Conservation (phyloP, 2,113 vertebrate genomes). For the Caretta caretta region DNA sequence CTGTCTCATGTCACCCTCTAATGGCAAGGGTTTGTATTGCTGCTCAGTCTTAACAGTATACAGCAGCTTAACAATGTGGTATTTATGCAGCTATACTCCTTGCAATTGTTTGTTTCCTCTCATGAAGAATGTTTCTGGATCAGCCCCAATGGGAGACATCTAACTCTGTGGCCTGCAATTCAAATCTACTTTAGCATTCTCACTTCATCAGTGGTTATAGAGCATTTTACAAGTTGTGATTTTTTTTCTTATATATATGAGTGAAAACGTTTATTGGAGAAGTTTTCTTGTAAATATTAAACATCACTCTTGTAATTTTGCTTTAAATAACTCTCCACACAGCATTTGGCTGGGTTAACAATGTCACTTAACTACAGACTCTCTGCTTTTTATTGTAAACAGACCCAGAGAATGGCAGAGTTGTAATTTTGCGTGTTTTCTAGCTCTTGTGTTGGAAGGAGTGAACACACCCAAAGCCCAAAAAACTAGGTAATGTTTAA, state of each 20-base stretch:
- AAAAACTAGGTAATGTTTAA: neutral
- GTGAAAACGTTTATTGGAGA: neutral
- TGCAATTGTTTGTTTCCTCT: slow-evolving; percentile 7
- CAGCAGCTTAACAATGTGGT: slow-evolving; percentile 17
- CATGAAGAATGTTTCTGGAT: neutral
- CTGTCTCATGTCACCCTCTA: neutral
- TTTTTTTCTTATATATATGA: neutral
- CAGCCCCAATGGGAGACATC: slow-evolving; percentile 15
- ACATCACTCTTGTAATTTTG: neutral
- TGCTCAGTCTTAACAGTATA: neutral
- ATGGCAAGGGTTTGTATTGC: slow-evolving; percentile 14
- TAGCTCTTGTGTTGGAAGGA: neutral
- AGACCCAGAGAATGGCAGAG: neutral
- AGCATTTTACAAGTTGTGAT: neutral
- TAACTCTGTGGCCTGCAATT: neutral
- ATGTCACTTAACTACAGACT: neutral
- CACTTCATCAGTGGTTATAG: neutral
- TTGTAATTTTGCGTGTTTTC: neutral
- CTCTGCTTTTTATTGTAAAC: neutral
- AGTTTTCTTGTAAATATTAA: neutral
- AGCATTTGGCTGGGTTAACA: neutral
- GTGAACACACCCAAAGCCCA: neutral
- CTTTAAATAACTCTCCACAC: neutral
- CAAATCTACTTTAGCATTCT: neutral
- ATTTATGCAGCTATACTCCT: neutral